These are phyloP conservation scores for Xylota segnis DNA, from an alignment of 2,888 invertebrate genomes.

Conservation along the genomic window DNA sequence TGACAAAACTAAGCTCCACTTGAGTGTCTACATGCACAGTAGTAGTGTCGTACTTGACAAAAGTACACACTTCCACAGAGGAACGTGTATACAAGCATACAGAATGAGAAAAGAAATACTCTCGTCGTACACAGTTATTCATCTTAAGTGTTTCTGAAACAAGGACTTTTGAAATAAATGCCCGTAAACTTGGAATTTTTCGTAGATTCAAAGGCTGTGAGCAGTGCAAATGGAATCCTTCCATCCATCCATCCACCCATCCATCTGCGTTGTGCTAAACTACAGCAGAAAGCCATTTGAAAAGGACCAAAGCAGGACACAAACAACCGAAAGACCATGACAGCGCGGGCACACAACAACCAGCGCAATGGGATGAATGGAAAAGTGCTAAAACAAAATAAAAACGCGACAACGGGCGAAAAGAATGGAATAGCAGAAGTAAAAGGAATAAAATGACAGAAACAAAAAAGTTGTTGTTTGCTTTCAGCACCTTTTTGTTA, in stretches of 20 bases:
- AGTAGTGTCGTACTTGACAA: neutral
- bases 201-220: slow-evolving; percentile 44
- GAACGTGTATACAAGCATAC: neutral
- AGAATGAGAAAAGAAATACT: slow-evolving; percentile 30
- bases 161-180: slow-evolving; percentile 70
- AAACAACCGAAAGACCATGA: slow-evolving; percentile 35
- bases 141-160: slow-evolving; percentile 66
- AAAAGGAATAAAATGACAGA: slow-evolving; percentile 5
- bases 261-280: slow-evolving; percentile 56
- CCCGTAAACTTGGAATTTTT: slow-evolving; percentile 71
- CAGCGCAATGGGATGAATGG: slow-evolving; percentile 17
- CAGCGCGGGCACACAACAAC: slow-evolving; percentile 11
- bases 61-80: slow-evolving; percentile 4
- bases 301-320: slow-evolving; percentile 65
- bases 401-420: slow-evolving; percentile 32
- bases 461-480: slow-evolving; percentile 52
- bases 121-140: slow-evolving; percentile 51
- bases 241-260: slow-evolving; percentile 51
- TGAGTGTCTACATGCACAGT: slow-evolving; percentile 9
- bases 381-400: slow-evolving; percentile 26
- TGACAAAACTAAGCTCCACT: slow-evolving; percentile 69
- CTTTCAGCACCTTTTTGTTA: slow-evolving; percentile 71
- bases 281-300: slow-evolving; percentile 63
- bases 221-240: slow-evolving; percentile 10
- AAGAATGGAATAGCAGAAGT: slow-evolving; percentile 17